Evolutionary conservation across 2,888 invertebrate species (phyloP), one percentile per base, ranked within the genome.

Genomic region (Helobdella robusta): DNA sequence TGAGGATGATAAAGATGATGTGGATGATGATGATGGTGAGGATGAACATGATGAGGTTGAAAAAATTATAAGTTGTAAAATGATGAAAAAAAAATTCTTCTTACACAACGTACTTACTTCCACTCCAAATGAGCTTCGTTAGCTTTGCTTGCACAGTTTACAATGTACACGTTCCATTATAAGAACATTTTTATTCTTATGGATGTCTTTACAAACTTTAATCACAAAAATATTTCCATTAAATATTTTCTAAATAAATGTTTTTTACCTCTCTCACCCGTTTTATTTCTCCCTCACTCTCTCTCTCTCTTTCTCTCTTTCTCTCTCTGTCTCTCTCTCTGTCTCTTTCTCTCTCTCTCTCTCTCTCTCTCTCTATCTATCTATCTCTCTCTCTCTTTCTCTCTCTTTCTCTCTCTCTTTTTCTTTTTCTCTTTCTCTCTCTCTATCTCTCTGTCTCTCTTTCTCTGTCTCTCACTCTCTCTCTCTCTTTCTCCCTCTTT

Each of bases 31-130:
- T 5, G 52, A 52, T 52, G 52, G 28, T 5, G 2, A 52, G 23
- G 54, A 2, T 56, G 56, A 30, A 30, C 2, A 30, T 56, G 56
- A 56, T 30, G 56, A 56, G 28, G 56, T 30, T 56, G 3, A 50
- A 25, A 48, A 5, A 46, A 40, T 20, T 2, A 46, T 46, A 46
- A 48, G 25, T 48, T 48, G 11, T 11, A 18, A 15, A 40, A 40
- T 40, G 40, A 40, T 40, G 40, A 15, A 11, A 40, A 40, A 15
- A 40, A 40, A 40, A 40, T 15, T 40, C n/a, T n/a, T n/a, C n/a
- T n/a, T n/a, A n/a, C n/a, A n/a, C n/a, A n/a, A n/a, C n/a, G n/a
- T n/a, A n/a, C n/a, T n/a, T n/a, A n/a, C n/a, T n/a, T n/a, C n/a
- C n/a, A n/a, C n/a, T n/a, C n/a, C n/a, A n/a, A n/a, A n/a, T n/a